A percentile compares a stretch with the other conserved stretches of the same genome.
Conservation (phyloP, 2,888 invertebrate genomes). For the Eilema caniola region DNA sequence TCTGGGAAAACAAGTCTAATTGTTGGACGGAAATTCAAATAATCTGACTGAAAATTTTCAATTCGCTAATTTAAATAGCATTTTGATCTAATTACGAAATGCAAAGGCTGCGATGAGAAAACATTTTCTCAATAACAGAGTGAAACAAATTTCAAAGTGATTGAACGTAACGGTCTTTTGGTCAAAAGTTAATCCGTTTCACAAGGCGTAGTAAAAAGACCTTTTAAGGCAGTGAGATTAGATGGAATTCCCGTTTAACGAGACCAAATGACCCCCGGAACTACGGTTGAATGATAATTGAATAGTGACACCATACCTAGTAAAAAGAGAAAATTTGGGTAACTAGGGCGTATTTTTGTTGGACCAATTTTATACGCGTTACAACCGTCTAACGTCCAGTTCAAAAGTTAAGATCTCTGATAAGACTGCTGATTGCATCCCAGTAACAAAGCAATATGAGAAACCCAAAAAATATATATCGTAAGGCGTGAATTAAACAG, state of each 20-base stretch:
- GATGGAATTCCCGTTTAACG: not conserved
- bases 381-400: no score
- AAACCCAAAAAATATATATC: no score
- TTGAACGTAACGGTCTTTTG: not conserved
- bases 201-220: not conserved
- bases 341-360: no score
- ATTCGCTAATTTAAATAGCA: not conserved
- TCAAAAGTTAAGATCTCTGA: no score
- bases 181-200: not conserved
- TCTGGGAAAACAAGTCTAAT: conserved; percentile 21
- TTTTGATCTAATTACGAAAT: conserved; percentile 18
- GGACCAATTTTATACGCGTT: no score
- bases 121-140: not conserved
- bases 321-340: no score
- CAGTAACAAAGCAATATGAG: no score
- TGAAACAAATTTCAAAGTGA: not conserved
- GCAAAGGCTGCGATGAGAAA: not conserved
- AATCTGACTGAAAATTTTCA: conserved; percentile 6
- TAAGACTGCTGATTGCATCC: no score
- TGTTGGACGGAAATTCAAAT: conserved; percentile 22
- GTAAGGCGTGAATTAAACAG: no score
- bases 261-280: not conserved
- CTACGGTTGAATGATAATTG: not conserved
- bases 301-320: not conserved
- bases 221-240: not conserved